A percentile compares a stretch with the other conserved stretches of the same genome.
Conservation (phyloP, 2,797 vertebrate species). For the Tauraco hartlaubi region DNA sequence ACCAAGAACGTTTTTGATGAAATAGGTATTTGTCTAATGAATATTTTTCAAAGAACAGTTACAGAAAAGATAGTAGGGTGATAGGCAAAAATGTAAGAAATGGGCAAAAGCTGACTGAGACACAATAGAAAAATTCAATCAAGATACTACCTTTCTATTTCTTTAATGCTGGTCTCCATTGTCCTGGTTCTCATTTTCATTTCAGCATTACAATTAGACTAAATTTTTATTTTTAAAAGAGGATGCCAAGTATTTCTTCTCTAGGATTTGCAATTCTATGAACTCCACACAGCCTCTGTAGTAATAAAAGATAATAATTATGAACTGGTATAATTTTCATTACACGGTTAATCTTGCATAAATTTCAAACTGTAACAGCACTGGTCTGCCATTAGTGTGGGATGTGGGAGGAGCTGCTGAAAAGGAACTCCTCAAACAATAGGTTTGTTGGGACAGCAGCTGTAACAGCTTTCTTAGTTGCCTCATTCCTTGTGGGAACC, state of each 20-base stretch:
- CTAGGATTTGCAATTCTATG: conserved; percentile 16
- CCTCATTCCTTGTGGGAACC: background rate
- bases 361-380: background rate
- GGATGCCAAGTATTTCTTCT: background rate
- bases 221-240: conserved; percentile 10
- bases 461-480: background rate
- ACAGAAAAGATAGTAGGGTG: background rate
- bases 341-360: background rate
- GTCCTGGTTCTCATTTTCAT: background rate
- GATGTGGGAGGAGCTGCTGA: background rate
- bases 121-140: conserved; percentile 17
- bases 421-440: background rate
- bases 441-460: background rate
- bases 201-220: background rate
- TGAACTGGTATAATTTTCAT: background rate
- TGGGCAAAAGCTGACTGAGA: background rate
- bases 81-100: background rate
- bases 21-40: background rate
- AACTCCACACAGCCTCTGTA: background rate
- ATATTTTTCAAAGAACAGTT: background rate
- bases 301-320: conserved; percentile 33
- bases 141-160: background rate
- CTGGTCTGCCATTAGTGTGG: background rate
- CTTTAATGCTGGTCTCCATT: background rate
- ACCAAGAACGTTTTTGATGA: background rate